phyloP scores from a whole-genome alignment of 2,888 invertebrate genomes.

The Ephialtes manifestator region DNA sequence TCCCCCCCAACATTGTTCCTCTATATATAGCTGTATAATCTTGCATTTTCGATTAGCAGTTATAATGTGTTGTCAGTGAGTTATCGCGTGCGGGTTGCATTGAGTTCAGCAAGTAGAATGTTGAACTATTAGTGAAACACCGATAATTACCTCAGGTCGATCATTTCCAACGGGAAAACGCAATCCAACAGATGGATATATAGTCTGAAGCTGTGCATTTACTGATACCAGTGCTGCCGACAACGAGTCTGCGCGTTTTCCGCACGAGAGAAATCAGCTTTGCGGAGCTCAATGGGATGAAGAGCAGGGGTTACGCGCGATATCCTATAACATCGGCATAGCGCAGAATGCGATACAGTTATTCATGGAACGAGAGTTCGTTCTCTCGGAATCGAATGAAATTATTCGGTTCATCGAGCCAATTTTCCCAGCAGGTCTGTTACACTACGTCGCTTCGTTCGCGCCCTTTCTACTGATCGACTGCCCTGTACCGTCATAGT shows the following conservation, averaged over 20 bases:
- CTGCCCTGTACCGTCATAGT: not conserved
- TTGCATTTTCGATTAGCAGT: not conserved
- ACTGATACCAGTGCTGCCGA: constrained; percentile 25
- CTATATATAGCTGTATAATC: not conserved
- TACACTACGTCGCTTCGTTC: constrained; percentile 9
- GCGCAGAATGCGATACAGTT: constrained; percentile 30
- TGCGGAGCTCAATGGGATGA: constrained; percentile 27
- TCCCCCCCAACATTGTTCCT: not conserved
- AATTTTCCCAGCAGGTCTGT: constrained; percentile 69
- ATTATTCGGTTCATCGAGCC: constrained; percentile 77
- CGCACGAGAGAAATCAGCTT: constrained; percentile 54
- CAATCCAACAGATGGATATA: constrained; percentile 23
- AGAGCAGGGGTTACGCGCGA: constrained; percentile 29
- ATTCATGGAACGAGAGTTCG: constrained; percentile 29
- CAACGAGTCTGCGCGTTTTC: constrained; percentile 41
- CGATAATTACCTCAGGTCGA: constrained; percentile 56
- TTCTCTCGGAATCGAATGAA: constrained; percentile 72
- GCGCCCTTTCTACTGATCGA: constrained; percentile 15
- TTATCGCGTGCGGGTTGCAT: not conserved
- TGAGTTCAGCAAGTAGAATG: not conserved
- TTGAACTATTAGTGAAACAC: constrained; percentile 37
- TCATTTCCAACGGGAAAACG: constrained; percentile 57
- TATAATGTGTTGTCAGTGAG: not conserved
- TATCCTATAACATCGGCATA: constrained; percentile 42
- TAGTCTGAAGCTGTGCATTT: constrained; percentile 24